Conservation (phyloP, 2,797 vertebrate genomes). For the Nannoperca australis region DNA sequence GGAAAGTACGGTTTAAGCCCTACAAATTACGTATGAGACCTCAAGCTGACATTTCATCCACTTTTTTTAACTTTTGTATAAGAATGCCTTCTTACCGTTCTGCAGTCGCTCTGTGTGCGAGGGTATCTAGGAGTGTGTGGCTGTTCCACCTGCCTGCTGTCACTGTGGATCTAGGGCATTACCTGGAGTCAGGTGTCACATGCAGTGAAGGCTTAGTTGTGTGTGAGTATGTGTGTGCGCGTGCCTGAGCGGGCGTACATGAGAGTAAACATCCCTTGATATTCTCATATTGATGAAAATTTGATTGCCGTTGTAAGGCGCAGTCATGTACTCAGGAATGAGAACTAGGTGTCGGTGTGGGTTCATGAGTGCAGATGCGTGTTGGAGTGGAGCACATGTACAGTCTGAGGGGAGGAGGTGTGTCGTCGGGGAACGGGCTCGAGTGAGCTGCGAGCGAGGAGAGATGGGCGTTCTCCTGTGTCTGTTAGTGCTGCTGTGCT, state of each 20-base stretch:
- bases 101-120: slow-evolving; percentile 60
- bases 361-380: slow-evolving; percentile 19
- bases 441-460: slow-evolving; percentile 48
- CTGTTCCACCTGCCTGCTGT: slow-evolving; percentile 87
- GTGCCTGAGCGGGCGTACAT: slow-evolving; percentile 22
- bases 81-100: slow-evolving; percentile 81
- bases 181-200: slow-evolving; percentile 89
- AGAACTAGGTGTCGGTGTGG: not conserved
- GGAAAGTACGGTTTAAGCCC: not conserved
- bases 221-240: slow-evolving; percentile 46
- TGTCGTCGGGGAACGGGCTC: slow-evolving; percentile 47
- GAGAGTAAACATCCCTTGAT: slow-evolving; percentile 13
- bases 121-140: slow-evolving; percentile 61
- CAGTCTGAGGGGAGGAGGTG: slow-evolving; percentile 55
- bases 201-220: slow-evolving; percentile 63
- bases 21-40: not conserved
- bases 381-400: slow-evolving; percentile 41
- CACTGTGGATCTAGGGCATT: slow-evolving; percentile 85
- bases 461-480: slow-evolving; percentile 69
- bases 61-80: not conserved
- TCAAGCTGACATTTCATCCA: not conserved
- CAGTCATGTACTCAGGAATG: not conserved
- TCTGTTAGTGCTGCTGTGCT: slow-evolving; percentile 77
- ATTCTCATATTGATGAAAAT: slow-evolving; percentile 36
- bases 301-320: slow-evolving; percentile 16